Percentiles rank a stretch among this genome's conserved stretches.
phyloP scores from a whole-genome alignment of 2,113 vertebrate species.

The Symphodus melops region DNA sequence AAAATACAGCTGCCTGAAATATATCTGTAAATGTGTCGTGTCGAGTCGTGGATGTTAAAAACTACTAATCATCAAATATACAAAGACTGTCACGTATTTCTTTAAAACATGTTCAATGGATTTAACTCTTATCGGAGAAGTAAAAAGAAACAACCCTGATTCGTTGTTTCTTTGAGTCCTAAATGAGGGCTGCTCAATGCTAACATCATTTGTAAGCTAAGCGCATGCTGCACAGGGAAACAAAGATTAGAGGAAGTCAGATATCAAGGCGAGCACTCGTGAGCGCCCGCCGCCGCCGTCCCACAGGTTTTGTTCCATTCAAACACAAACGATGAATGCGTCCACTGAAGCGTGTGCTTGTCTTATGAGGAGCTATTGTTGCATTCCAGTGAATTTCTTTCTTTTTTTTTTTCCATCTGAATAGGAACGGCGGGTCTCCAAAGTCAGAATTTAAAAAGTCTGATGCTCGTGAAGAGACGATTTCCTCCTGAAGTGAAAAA shows the following conservation, averaged over 20 bases:
- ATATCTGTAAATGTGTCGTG: neutral
- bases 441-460: constrained; percentile 1
- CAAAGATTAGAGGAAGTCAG: constrained; percentile 13
- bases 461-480: neutral
- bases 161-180: neutral
- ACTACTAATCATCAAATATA: too few species aligned
- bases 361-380: constrained; percentile 14
- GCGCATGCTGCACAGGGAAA: neutral
- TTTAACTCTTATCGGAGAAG: too few species aligned
- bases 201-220: constrained; percentile 13
- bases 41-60: neutral
- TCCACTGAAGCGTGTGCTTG: constrained; percentile 12
- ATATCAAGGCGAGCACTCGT: constrained; percentile 11
- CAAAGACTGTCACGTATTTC: too few species aligned
- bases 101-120: too few species aligned
- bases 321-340: constrained; percentile 24
- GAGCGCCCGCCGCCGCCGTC: neutral
- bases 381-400: neutral
- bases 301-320: constrained; percentile 27
- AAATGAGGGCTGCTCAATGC: neutral
- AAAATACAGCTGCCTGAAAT: neutral
- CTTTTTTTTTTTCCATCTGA: constrained; percentile 3
- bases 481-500: too few species aligned
- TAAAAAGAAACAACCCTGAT: neutral
- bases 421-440: neutral